Evolutionary conservation across 1,140 invertebrate genomes (phyloP), one percentile per base, ranked within the genome.

Genomic region (Harpegnathos saltator): DNA sequence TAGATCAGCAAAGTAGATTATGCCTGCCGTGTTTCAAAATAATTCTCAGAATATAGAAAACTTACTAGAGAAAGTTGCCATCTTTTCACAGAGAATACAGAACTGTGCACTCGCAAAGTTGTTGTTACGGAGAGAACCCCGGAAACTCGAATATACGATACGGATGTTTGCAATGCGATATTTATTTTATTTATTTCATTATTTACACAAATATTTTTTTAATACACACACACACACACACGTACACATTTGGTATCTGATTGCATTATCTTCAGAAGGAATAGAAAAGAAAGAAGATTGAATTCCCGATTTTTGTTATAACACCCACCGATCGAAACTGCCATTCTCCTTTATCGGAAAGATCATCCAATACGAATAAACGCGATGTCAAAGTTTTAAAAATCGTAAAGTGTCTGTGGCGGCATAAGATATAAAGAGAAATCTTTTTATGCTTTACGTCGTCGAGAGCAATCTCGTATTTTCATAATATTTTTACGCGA

Each of bases 401-500:
- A 65, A 9, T 48, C 19, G 38, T 44, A 44, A 44, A 63, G 38
- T 19, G 5, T 17, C 24, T 33, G n/a, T 11, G 15, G n/a, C n/a
- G n/a, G 7, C 38, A 15, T 22, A 65, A 75, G 9, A 17, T 22
- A 52, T 22, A 22, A 9, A 50, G n/a, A 65, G 59, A 54, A 52
- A 65, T 29, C n/a, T 75, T 26, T 52, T 63, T 75, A 7, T 22
- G 52, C 9, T 29, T 75, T 52, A 52, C 19, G 59, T 74, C 22
- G 33, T 15, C 9, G 19, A 29, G 19, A 75, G n/a, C 44, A 19
- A 5, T 19, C n/a, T 7, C 26, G 14, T 11, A 29, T 59, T 61
- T 65, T 65, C 33, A 38, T 65, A 22, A 59, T 65, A 75, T 75
- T 75, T 75, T 75, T 65, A 12, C n/a, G 1, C 65, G 59, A 75